Conservation (phyloP, 2,888 invertebrate genomes). For the Lasioglossum calceatum region DNA sequence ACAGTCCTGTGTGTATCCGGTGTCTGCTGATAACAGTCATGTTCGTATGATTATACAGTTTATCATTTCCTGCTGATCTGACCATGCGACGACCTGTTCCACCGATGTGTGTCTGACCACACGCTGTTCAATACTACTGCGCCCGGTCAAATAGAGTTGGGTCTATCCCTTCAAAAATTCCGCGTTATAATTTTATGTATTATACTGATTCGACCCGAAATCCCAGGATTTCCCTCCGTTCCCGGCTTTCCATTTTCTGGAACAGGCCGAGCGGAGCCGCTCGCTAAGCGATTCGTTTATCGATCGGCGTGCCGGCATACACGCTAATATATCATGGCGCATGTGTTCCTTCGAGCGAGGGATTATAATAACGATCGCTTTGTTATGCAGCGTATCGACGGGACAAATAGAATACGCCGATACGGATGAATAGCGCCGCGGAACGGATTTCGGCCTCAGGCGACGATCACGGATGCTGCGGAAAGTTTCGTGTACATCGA, state of each 20-base stretch:
- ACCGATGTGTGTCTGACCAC: not conserved
- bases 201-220: not conserved
- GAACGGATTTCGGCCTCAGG: not conserved
- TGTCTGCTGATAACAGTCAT: too few species aligned
- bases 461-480: not conserved
- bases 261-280: not conserved
- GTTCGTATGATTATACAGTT: too few species aligned
- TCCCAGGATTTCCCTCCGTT: not conserved
- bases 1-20: too few species aligned
- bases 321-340: slow-evolving; percentile 2
- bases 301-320: not conserved
- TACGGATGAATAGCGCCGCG: not conserved
- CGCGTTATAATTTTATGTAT: not conserved
- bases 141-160: too few species aligned
- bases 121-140: not conserved
- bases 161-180: too few species aligned
- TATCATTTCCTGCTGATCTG: too few species aligned
- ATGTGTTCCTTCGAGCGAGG: slow-evolving; percentile 10
- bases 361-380: slow-evolving; percentile 1
- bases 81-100: too few species aligned
- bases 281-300: slow-evolving; percentile 2
- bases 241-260: not conserved
- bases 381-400: not conserved
- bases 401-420: not conserved
- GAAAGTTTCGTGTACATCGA: not conserved